Base-by-base conservation (phyloP, 2,888 invertebrate genomes). In the Hylaea fasciaria region DNA sequence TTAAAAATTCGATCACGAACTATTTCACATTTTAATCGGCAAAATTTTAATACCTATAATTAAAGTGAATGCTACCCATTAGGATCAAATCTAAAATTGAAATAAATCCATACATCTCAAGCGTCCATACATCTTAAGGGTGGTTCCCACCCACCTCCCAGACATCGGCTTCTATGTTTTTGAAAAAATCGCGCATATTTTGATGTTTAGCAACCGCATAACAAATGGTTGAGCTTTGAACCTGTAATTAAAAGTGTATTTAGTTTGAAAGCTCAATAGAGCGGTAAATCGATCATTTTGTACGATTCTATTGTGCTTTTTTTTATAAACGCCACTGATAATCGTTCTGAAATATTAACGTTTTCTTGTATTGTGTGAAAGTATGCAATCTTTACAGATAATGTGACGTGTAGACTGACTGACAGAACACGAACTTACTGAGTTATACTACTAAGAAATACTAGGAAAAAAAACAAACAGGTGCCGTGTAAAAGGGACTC, bases 161-260 rank as follows among this genome's bases (percentile, higher is more conserved):
- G 62, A 66, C 50, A 63, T 63, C 62, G 46, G 55, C 62, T 66
- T 63, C 67, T 68, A 62, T 70, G 61, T 51, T 62, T 60, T 17
- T 55, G 57, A 78, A 79, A 81, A 82, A 81, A 78, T 67, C 62
- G 61, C 75, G 77, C 74, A 70, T 87, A 89, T 87, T 88, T 86
- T 87, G 85, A 82, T 85, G 69, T 83, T 86, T 81, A 71, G 88
- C 89, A 85, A 91, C 90, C 87, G 64, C 84, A 83, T 89, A 90
- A 91, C 89, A 79, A 76, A 65, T 72, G 80, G 83, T 77, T 84
- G 60, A 56, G 58, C 62, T 64, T 64, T 69, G 62, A 81, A 76
- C 76, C 74, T 73, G 77, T 82, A 89, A 91, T 91, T 91, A 91
- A 86, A 90, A 87, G 64, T 41, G 70, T 85, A 89, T 91, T 89